Percentiles rank a stretch among this genome's conserved stretches.
These are phyloP conservation scores for Oceanodroma tethys DNA, from an alignment of 2,113 vertebrate genomes.

Conservation along the genomic window DNA sequence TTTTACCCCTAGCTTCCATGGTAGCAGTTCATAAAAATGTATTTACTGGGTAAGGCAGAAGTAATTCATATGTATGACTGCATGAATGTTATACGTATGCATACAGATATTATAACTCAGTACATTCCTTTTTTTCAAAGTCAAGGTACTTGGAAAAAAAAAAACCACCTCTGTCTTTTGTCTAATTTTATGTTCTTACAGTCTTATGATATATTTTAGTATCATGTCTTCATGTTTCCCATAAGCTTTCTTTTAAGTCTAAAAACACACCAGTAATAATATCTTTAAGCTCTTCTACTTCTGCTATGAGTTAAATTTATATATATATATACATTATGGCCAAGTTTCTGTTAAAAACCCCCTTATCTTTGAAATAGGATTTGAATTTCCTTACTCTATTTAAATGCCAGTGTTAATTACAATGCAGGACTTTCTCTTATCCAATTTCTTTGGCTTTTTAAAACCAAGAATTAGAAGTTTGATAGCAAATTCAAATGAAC, in stretches of 20 bases:
- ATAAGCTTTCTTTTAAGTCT: neutral
- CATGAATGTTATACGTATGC: neutral
- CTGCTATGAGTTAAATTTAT: neutral
- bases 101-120: neutral
- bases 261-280: neutral
- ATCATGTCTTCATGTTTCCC: neutral
- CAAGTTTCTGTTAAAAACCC: neutral
- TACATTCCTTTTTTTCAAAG: neutral
- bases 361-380: neutral
- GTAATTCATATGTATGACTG: neutral
- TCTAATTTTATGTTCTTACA: neutral
- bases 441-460: neutral
- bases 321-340: neutral
- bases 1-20: neutral
- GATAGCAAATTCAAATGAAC: neutral
- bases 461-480: neutral
- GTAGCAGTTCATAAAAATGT: neutral
- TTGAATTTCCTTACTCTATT: neutral
- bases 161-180: neutral
- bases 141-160: neutral
- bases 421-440: neutral
- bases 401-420: slow-evolving; percentile 1
- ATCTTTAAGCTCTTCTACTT: neutral
- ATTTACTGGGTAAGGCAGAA: neutral
- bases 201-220: slow-evolving; percentile 2